These are phyloP conservation scores for Alligator sinensis DNA, from an alignment of 2,113 vertebrate genomes.

Conservation along the genomic window DNA sequence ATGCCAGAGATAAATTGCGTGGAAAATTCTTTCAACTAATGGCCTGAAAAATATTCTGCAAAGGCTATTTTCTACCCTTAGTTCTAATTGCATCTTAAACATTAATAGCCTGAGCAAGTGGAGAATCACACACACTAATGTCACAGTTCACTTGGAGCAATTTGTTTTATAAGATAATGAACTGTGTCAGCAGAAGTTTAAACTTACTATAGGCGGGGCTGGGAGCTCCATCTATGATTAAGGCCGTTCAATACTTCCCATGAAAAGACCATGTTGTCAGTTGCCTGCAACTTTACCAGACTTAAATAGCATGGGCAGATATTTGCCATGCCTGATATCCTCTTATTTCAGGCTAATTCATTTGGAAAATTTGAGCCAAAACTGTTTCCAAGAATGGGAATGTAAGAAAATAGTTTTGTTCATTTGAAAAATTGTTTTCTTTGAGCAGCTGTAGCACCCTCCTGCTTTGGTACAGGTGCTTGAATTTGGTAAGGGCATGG, in stretches of 20 bases:
- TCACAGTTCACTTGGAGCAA: slow-evolving; percentile 61
- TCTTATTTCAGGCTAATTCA: background rate
- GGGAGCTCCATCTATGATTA: background rate
- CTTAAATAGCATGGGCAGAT: background rate
- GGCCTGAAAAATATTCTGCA: slow-evolving; percentile 68
- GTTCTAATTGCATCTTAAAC: slow-evolving; percentile 67
- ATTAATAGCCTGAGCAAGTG: slow-evolving; percentile 52
- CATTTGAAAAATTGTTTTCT: background rate
- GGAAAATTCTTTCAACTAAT: slow-evolving; percentile 74
- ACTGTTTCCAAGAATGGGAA: too few relatives aligned
- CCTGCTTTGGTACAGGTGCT: background rate
- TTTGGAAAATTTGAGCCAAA: background rate
- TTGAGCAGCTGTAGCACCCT: background rate
- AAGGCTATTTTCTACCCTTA: slow-evolving; percentile 65
- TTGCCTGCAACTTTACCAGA: background rate
- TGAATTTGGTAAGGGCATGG: background rate
- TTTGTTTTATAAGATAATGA: slow-evolving; percentile 67
- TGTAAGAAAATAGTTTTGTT: too few relatives aligned
- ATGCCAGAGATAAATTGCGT: slow-evolving; percentile 60
- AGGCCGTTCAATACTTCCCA: background rate
- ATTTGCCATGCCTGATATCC: background rate
- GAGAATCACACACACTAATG: slow-evolving; percentile 43
- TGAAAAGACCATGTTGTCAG: background rate
- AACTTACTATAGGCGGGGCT: slow-evolving; percentile 5
- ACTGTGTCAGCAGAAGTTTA: slow-evolving; percentile 59